phyloP scores from a whole-genome alignment of 2,113 vertebrate genomes.

The Polyodon spathula region DNA sequence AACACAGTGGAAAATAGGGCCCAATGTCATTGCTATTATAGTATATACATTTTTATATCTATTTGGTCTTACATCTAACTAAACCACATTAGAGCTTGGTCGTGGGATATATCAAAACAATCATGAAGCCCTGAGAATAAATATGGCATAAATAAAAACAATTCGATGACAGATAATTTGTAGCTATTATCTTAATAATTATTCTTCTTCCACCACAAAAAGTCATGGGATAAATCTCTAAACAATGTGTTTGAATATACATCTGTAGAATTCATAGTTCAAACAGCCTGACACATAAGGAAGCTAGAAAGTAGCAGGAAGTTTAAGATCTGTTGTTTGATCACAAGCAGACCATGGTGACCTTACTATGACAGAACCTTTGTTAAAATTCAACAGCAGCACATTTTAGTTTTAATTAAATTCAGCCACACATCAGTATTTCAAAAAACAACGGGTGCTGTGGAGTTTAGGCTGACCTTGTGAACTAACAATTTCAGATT shows the following conservation, averaged over 20 bases:
- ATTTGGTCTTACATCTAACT: too few relatives aligned
- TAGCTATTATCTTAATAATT: conserved; percentile 3
- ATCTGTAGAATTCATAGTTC: too few relatives aligned
- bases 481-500: conserved; percentile 6
- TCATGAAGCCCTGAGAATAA: too few relatives aligned
- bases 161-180: background rate
- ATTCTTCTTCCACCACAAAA: background rate
- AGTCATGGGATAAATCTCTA: too few relatives aligned
- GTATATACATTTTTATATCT: too few relatives aligned
- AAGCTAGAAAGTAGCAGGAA: background rate
- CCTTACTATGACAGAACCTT: conserved; percentile 27
- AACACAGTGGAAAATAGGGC: too few relatives aligned
- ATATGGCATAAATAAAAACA: background rate
- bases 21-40: too few relatives aligned
- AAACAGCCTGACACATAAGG: too few relatives aligned
- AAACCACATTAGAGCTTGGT: too few relatives aligned
- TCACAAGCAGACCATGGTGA: conserved; percentile 54
- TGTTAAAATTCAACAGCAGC: conserved; percentile 3
- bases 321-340: conserved; percentile 19
- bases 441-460: conserved; percentile 14
- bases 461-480: conserved; percentile 10
- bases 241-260: too few relatives aligned
- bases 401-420: conserved; percentile 20
- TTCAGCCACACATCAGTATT: conserved; percentile 18
- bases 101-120: too few relatives aligned